Evolutionary conservation across 92 coral and sea anemone species (phyloP).

Genomic region (Montipora capitata): DNA sequence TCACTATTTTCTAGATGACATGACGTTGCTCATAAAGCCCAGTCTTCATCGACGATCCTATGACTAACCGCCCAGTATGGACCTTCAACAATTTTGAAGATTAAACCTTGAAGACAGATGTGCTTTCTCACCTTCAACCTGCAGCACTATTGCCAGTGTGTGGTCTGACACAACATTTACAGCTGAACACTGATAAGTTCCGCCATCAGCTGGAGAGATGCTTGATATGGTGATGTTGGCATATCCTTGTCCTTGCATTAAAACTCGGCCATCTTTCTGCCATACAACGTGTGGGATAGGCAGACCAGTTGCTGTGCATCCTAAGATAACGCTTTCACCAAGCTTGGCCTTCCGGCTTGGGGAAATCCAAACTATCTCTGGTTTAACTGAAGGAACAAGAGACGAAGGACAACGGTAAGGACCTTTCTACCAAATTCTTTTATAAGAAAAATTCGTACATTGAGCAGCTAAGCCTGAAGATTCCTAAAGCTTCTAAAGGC

Average conservation of each 20-base stretch:
- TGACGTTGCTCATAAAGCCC: no score
- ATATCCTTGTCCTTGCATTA: slow-evolving; percentile 41
- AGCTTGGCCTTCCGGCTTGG: slow-evolving; percentile 56
- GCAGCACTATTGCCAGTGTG: slow-evolving; percentile 56
- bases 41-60: no score
- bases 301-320: slow-evolving; percentile 69
- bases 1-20: no score
- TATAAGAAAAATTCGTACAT: no score
- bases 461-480: no score
- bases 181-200: slow-evolving; percentile 84
- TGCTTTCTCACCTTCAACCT: slow-evolving; percentile 70
- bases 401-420: no score
- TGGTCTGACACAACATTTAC: slow-evolving; percentile 77
- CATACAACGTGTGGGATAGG: slow-evolving; percentile 68
- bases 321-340: slow-evolving; percentile 50
- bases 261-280: slow-evolving; percentile 47
- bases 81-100: not conserved
- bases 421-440: no score
- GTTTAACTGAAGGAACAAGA: slow-evolving; percentile 65
- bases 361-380: slow-evolving; percentile 65
- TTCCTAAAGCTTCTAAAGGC: no score
- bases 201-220: slow-evolving; percentile 65
- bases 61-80: no score
- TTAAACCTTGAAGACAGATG: not conserved
- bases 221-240: slow-evolving; percentile 67